phyloP scores from a whole-genome alignment of 2,888 invertebrate species.

The Drosophila nigritarsus region DNA sequence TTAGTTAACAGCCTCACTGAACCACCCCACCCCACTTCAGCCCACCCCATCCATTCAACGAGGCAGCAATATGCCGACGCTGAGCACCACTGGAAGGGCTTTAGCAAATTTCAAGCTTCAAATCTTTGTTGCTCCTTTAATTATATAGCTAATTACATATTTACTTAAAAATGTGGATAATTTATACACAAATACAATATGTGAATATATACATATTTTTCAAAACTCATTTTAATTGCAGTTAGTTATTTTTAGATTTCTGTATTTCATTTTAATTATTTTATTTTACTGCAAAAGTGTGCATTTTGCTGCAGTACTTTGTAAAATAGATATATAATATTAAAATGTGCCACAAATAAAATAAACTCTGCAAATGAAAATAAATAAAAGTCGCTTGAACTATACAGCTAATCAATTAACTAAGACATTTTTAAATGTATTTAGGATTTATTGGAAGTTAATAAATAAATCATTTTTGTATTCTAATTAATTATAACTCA shows the following conservation, averaged over 20 bases:
- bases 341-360: neutral
- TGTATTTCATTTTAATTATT: neutral
- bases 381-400: neutral
- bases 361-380: neutral
- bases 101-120: constrained; percentile 62
- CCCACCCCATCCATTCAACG: neutral
- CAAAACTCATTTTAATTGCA: neutral
- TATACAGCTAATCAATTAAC: neutral
- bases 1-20: constrained; percentile 55
- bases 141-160: constrained; percentile 26
- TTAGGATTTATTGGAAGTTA: neutral
- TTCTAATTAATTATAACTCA: neutral
- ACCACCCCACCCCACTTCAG: neutral
- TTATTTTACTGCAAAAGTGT: neutral
- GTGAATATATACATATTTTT: neutral
- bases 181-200: neutral
- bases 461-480: neutral
- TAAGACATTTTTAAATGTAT: neutral
- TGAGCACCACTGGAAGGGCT: constrained; percentile 31
- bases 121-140: constrained; percentile 51
- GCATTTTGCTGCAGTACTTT: neutral
- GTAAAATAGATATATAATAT: neutral
- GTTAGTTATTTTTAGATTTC: neutral
- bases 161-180: constrained; percentile 22
- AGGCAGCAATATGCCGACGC: constrained; percentile 1